phyloP scores from a whole-genome alignment of 2,888 invertebrate species.

The Gonocerus acuteangulatus region DNA sequence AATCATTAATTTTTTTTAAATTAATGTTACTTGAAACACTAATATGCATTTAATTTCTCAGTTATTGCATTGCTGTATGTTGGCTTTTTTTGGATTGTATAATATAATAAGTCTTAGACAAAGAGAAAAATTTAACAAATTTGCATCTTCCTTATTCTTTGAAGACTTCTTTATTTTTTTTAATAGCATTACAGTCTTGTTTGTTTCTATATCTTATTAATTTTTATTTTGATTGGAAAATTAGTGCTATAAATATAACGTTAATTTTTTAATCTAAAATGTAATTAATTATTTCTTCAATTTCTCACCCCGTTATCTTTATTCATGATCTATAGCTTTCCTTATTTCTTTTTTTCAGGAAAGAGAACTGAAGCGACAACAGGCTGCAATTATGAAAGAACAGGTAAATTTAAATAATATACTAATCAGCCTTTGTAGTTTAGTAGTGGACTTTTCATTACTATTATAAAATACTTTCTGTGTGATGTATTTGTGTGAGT shows the following conservation, averaged over 20 bases:
- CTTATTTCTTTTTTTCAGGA: constrained; percentile 55
- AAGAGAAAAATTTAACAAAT: too few relatives aligned
- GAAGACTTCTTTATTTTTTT: neutral
- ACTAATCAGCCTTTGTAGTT: constrained; percentile 15
- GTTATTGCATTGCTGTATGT: neutral
- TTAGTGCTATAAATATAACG: too few relatives aligned
- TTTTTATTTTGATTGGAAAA: too few relatives aligned
- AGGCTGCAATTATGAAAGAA: constrained; percentile 79
- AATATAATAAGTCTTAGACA: too few relatives aligned
- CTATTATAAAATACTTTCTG: constrained; percentile 8
- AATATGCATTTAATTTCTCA: neutral
- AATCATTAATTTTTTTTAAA: neutral
- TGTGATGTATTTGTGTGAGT: constrained; percentile 8
- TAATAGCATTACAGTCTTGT: neutral
- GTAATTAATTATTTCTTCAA: too few relatives aligned
- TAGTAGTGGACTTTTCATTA: constrained; percentile 6
- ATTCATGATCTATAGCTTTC: too few relatives aligned
- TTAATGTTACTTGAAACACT: neutral
- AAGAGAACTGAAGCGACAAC: constrained; percentile 81
- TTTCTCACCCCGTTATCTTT: too few relatives aligned
- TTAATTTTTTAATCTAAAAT: too few relatives aligned
- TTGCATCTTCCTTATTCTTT: too few relatives aligned
- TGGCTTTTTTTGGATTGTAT: neutral
- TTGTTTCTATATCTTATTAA: too few relatives aligned
- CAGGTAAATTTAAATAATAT: constrained; percentile 58